These are phyloP conservation scores for Saguinus midas DNA, from an alignment of 2,113 vertebrate genomes.

Conservation along the genomic window DNA sequence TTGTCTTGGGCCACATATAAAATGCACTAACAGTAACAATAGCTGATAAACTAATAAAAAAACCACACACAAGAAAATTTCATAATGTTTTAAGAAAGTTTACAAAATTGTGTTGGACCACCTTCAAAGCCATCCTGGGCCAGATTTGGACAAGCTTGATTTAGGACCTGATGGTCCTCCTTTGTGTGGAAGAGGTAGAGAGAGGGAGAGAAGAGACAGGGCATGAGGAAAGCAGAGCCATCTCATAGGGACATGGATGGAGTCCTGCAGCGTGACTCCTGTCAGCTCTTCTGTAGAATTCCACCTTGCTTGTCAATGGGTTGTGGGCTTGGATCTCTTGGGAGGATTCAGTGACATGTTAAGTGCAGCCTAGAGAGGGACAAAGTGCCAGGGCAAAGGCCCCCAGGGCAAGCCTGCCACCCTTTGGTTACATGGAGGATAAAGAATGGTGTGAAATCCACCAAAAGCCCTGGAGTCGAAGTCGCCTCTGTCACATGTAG, in stretches of 20 bases:
- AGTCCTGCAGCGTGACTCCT: background rate
- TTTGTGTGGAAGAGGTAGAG: background rate
- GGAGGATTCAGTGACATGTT: background rate
- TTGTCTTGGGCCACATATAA: no score
- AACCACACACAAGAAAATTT: no score
- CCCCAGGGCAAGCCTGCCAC: background rate
- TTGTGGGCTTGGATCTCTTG: background rate
- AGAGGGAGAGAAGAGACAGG: background rate
- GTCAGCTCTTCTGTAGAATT: accelerated
- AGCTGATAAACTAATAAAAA: no score
- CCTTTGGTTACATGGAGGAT: background rate
- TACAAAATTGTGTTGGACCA: no score
- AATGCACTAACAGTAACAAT: no score
- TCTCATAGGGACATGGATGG: background rate
- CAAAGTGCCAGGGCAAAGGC: background rate
- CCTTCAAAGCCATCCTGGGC: no score
- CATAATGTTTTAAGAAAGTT: no score
- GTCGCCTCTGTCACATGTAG: accelerated
- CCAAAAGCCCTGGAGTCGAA: background rate
- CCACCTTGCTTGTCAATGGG: background rate
- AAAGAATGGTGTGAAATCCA: background rate
- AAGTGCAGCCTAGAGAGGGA: background rate
- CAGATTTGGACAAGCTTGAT: no score
- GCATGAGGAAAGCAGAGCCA: background rate
- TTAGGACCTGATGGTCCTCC: background rate